phyloP scores from a whole-genome alignment of 2,113 vertebrate genomes.

The Patagioenas fasciata region DNA sequence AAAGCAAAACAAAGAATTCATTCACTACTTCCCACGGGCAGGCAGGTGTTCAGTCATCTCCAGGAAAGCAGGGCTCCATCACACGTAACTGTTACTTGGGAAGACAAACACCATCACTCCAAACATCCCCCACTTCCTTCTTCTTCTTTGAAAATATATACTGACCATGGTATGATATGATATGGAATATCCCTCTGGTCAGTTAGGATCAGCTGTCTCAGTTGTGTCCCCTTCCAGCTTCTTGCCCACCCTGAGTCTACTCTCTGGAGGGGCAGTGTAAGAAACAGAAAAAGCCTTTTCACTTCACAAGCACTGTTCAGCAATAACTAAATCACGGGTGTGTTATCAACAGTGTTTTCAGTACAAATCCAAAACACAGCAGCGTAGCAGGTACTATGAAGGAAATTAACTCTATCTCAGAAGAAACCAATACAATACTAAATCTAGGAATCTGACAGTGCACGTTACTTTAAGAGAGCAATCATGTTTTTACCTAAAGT shows the following conservation, averaged over 20 bases:
- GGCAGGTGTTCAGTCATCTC: neutral
- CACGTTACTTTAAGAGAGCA: neutral
- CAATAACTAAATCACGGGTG: too few species aligned
- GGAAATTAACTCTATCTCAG: neutral
- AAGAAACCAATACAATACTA: neutral
- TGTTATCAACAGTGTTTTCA: neutral
- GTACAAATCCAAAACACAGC: neutral
- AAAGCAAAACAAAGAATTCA: neutral
- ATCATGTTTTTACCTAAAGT: neutral
- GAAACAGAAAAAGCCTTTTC: too few species aligned
- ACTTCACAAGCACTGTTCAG: too few species aligned
- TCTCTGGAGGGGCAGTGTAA: too few species aligned
- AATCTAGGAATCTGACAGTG: neutral
- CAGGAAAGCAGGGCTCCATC: neutral
- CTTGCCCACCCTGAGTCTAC: too few species aligned
- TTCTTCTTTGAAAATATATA: too few species aligned
- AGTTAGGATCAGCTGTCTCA: too few species aligned
- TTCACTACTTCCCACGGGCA: rapidly evolving
- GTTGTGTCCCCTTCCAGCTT: too few species aligned
- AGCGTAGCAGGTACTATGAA: neutral
- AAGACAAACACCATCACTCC: too few species aligned
- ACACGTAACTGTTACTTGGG: rapidly evolving
- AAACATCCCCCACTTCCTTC: too few species aligned
- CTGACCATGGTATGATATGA: too few species aligned
- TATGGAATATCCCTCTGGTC: too few species aligned